Base-by-base conservation (phyloP, 2,888 invertebrate species). In the Agrilus biguttatus region DNA sequence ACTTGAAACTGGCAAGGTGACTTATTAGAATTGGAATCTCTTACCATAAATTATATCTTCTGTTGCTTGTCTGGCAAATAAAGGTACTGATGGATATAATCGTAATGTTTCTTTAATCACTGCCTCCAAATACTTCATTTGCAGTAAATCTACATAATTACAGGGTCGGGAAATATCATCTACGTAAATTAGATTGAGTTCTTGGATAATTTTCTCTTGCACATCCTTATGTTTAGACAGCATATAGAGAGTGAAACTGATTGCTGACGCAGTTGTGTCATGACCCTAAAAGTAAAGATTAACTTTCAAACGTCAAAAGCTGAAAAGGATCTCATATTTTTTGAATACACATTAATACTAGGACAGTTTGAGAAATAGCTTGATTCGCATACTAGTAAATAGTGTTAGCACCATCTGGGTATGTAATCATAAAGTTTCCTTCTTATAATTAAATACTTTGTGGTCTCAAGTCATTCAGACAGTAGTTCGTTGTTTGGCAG, bases 121-220 rank as follows among this genome's bases (percentile, higher is more conserved):
- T 35, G 66, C 49, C 37, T 73, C 72, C 48, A 74, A 58, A 52
- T 73, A 73, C 53, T 69, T 71, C 71, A 74, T 72, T 45, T 70
- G 60, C 39, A 66, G 59, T 5, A 73, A 49, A 39, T 73, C 70
- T 40, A 58, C 50, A 39, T 54, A 46, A 0, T 55, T 59, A 2
- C 53, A 51, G 14, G 41, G 35, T 2, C 47, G 44, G 12, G 37
- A 45, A 40, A 49, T 46, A 13, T 53, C 47, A 33, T 59, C 51
- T 2, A 54, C 58, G 32, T 67, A 65, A 28, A 66, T 55, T 12
- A 50, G 38, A 4, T 54, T 47, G 33, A 68, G 50, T 54, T 70
- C 70, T 41, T 62, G 53, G 10, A 57, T 47, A 13, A 62, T 54
- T 55, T 60, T 63, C 36, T 59, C 60, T 55, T 71, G 71, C 14